Evolutionary conservation across 1,140 invertebrate genomes (phyloP), one percentile per base, ranked within the genome.

Genomic region (Drosophila parabipectinata): DNA sequence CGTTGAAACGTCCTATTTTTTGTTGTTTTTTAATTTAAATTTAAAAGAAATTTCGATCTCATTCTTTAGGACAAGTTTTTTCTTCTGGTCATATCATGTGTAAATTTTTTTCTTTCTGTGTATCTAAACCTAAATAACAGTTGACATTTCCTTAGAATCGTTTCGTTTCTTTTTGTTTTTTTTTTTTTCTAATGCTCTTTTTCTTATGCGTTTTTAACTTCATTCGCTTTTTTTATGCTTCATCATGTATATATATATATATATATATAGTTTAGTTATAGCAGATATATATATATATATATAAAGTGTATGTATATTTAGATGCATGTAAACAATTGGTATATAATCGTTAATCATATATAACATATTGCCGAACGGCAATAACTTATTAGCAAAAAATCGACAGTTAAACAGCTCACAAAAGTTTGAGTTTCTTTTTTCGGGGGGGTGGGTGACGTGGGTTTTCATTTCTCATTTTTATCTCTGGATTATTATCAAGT

Each of bases 351-450:
- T 62, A 67, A 68, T 68, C 64, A 74, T 75, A 60, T 54, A 72
- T 69, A 77, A 69, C 61, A 61, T 74, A 48, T 14, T 41, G 54
- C 58, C 67, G 47, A 62, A 32, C 18, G 57, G 69, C 69, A 48
- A 45, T 77, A 67, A 69, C 81, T 85, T 87, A 87, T 87, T 88
- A 72, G 78, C 78, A 87, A 89, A 87, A 84, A 88, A 88, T 88
- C 83, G 83, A 88, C 83, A 88, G 83, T 88, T 88, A 72, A 88
- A 88, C 83, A 89, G 83, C 84, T 79, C 76, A 59, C 73, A 81
- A 77, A 69, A 69, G 66, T 69, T 69, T 69, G 62, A 79, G 64
- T 37, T 37, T 79, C 15, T 79, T 18, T 48, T 57, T 50, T 77
- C 14, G 34, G 59, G 72, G 56, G 26, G 34, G 59, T 62, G 56